phyloP scores from a whole-genome alignment of 2,113 vertebrate genomes.

The Alethe diademata region DNA sequence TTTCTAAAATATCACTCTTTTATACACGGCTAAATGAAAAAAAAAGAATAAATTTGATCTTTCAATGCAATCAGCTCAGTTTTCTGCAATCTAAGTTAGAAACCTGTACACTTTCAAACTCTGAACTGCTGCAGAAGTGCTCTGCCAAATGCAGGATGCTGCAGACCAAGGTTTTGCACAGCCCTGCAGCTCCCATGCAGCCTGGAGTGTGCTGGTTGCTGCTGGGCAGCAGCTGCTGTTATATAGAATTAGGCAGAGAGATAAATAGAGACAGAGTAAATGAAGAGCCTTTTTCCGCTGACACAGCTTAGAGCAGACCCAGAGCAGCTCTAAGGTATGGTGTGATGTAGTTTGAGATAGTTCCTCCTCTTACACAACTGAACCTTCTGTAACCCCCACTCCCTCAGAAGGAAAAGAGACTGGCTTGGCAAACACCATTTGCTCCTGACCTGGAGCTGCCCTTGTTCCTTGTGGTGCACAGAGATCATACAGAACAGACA shows the following conservation, averaged over 20 bases:
- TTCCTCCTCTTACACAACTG: neutral
- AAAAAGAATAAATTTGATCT: neutral
- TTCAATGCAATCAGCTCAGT: neutral
- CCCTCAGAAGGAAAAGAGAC: neutral
- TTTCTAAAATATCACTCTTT: neutral
- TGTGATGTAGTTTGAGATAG: neutral
- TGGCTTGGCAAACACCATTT: neutral
- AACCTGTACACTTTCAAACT: neutral
- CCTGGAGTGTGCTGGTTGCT: neutral
- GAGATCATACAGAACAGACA: neutral
- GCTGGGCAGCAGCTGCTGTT: neutral
- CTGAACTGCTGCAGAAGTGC: neutral
- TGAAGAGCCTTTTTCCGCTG: neutral
- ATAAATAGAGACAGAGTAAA: neutral
- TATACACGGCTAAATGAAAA: neutral
- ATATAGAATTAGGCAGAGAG: rapidly evolving
- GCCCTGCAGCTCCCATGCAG: neutral
- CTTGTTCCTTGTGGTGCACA: neutral
- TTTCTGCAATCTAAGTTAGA: neutral
- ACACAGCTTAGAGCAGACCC: neutral
- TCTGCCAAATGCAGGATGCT: neutral
- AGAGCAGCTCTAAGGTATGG: neutral
- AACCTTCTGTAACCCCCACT: neutral
- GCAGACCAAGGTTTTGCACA: neutral
- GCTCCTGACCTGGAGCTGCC: neutral